phyloP scores from a whole-genome alignment of 2,888 invertebrate genomes.

The Ametastegia equiseti region DNA sequence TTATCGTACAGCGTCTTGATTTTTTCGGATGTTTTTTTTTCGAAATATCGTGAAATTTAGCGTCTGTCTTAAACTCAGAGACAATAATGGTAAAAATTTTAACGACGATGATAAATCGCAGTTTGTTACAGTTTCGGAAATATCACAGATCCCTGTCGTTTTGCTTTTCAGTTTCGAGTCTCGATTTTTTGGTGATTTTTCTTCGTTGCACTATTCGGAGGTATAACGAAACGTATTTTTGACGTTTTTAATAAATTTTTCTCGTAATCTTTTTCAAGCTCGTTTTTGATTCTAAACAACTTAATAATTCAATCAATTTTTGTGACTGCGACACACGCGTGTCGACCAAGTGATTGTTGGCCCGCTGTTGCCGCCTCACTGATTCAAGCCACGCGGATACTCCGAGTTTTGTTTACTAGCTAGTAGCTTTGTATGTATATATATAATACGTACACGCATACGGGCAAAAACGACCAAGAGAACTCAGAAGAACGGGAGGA shows the following conservation, averaged over 20 bases:
- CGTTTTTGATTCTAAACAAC: neutral
- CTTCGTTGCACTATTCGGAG: neutral
- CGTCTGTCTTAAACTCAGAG: no score
- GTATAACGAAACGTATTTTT: no score
- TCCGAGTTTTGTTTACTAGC: slow-evolving; percentile 67
- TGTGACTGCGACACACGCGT: slow-evolving; percentile 39
- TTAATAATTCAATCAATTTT: neutral
- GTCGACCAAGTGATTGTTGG: slow-evolving; percentile 41
- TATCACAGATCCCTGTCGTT: neutral
- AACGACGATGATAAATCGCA: no score
- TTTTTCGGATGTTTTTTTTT: no score
- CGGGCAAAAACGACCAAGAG: neutral
- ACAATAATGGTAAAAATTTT: no score
- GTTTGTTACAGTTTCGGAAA: no score
- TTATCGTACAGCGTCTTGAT: no score
- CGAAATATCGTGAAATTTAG: no score
- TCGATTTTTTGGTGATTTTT: neutral
- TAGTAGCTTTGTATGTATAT: neutral
- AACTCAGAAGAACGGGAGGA: neutral
- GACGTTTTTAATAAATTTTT: neutral
- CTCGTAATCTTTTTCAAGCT: neutral
- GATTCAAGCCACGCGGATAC: slow-evolving; percentile 67
- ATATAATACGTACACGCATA: neutral
- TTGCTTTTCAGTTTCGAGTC: neutral
- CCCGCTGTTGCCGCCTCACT: slow-evolving; percentile 68